Evolutionary conservation across 2,113 vertebrate species (phyloP).

Genomic region (Todiramphus chloris): DNA sequence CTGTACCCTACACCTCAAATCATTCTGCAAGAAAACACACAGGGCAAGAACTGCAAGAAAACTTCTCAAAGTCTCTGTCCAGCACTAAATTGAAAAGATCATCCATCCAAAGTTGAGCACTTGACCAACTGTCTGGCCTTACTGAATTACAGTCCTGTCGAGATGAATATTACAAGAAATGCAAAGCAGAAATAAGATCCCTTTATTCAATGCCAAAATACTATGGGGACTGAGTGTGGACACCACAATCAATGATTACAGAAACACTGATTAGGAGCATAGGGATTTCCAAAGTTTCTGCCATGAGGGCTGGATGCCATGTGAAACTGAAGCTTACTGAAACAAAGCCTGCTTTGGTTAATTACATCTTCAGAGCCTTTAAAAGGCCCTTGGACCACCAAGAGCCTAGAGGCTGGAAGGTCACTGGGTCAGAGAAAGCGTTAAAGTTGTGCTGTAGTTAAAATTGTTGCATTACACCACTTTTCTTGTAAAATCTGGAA

Average conservation of each 20-base stretch:
- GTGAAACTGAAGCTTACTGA: neutral
- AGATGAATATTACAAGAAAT: fast-evolving
- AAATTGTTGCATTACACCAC: fast-evolving
- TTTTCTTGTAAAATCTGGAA: neutral
- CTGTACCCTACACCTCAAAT: neutral
- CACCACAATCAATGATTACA: neutral
- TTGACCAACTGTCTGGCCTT: neutral
- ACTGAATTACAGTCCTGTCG: neutral
- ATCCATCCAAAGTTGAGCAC: neutral
- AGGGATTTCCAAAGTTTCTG: neutral
- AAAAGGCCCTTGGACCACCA: neutral
- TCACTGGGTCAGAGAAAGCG: neutral
- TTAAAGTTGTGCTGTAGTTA: neutral
- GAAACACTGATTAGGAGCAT: neutral
- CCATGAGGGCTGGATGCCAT: fast-evolving
- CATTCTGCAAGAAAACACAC: neutral
- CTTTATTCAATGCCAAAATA: neutral
- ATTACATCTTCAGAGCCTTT: neutral
- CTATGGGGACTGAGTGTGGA: neutral
- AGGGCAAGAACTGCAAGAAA: neutral
- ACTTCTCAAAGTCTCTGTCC: neutral
- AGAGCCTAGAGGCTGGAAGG: fast-evolving
- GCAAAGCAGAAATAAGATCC: neutral
- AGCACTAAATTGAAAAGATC: neutral
- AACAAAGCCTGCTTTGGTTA: neutral